phyloP scores from a whole-genome alignment of 2,888 invertebrate genomes.

The Andricus curvator region DNA sequence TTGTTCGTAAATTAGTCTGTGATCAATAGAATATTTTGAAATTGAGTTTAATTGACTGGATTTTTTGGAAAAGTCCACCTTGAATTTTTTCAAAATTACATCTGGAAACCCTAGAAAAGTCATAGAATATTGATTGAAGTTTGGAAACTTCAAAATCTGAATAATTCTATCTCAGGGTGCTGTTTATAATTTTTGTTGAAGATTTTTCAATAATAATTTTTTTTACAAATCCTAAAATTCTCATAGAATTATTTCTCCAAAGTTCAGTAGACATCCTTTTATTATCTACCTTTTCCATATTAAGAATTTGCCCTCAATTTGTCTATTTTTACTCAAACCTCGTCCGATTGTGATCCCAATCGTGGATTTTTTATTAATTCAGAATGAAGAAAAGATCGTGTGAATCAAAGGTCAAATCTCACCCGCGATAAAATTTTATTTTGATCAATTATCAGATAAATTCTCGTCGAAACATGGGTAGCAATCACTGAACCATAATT shows the following conservation, averaged over 20 bases:
- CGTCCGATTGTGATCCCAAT: not conserved
- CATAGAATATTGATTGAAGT: no score
- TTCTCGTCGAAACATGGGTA: not conserved
- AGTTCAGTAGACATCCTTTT: not conserved
- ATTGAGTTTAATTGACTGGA: no score
- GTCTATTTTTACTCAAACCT: not conserved
- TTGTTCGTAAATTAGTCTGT: no score
- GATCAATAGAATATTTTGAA: no score
- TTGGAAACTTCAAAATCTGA: no score
- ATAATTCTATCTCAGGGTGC: no score
- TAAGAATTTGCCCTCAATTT: not conserved
- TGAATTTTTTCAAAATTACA: no score
- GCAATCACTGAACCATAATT: slow-evolving; percentile 25
- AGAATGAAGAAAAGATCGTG: slow-evolving; percentile 1
- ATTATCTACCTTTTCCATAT: not conserved
- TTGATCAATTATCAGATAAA: slow-evolving; percentile 30
- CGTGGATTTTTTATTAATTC: not conserved
- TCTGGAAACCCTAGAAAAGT: no score
- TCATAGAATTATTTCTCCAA: not conserved
- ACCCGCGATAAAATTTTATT: slow-evolving; percentile 13
- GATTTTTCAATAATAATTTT: no score
- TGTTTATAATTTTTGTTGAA: no score
- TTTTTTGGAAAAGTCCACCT: no score
- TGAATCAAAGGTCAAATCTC: slow-evolving; percentile 14
- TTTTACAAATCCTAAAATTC: no score